phyloP scores from a whole-genome alignment of 2,797 vertebrate species.

The Mustela erminea region DNA sequence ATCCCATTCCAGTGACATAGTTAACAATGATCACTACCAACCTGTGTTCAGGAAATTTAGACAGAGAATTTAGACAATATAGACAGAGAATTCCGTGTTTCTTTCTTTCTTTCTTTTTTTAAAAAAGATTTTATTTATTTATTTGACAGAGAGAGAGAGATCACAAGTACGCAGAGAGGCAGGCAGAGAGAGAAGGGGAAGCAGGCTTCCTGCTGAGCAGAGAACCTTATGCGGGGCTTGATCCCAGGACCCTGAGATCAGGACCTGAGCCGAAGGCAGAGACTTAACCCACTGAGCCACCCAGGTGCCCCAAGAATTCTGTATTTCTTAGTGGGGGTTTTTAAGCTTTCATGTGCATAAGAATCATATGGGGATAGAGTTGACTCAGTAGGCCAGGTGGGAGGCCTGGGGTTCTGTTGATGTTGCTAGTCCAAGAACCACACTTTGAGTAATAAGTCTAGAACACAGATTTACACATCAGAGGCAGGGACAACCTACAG shows the following conservation, averaged over 20 bases:
- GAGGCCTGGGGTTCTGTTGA: background rate
- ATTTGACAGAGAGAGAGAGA: no score
- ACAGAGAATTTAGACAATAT: background rate
- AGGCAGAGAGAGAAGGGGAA: no score
- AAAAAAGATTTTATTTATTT: no score
- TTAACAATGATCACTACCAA: background rate
- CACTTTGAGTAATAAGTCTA: background rate
- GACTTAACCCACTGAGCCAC: no score
- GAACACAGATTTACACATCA: background rate
- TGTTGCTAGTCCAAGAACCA: background rate
- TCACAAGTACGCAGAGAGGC: no score
- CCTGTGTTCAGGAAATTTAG: background rate
- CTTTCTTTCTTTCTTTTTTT: no score
- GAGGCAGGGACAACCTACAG: background rate
- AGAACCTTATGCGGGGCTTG: no score
- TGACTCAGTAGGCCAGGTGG: background rate
- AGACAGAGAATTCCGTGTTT: background rate
- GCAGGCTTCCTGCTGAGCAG: no score
- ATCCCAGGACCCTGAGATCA: no score
- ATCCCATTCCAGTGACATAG: background rate
- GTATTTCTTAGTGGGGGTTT: background rate
- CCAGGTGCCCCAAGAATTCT: background rate
- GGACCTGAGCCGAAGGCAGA: no score
- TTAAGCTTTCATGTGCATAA: background rate
- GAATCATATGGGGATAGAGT: background rate